Evolutionary conservation across 2,113 vertebrate genomes (phyloP).

Genomic region (Podarcis raffonei): DNA sequence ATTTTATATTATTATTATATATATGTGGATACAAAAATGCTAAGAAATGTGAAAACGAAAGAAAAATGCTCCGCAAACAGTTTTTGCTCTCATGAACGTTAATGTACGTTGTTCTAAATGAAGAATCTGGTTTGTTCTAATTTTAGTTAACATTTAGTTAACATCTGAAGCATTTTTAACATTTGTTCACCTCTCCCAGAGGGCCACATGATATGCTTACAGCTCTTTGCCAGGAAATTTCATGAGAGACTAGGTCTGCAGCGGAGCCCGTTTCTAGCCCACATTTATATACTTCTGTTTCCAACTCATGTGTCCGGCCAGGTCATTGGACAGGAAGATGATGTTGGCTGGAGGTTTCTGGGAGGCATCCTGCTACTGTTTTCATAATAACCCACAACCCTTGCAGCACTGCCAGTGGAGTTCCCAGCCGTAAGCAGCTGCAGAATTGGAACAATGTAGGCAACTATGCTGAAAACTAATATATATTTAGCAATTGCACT

Average conservation of each 20-base stretch:
- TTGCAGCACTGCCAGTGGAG: constrained; percentile 32
- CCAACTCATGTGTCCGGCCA: constrained; percentile 33
- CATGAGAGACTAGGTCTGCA: constrained; percentile 16
- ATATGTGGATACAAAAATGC: neutral
- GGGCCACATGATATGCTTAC: accelerated
- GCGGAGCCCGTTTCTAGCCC: constrained; percentile 14
- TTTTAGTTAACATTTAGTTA: neutral
- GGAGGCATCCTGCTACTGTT: constrained; percentile 32
- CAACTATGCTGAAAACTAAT: neutral
- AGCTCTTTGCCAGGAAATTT: neutral
- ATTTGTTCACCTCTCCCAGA: neutral
- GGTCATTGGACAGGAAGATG: constrained; percentile 17
- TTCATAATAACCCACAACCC: constrained; percentile 52
- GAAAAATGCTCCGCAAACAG: neutral
- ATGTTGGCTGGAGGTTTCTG: constrained; percentile 20
- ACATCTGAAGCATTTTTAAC: too few species aligned
- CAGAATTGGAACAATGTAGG: constrained; percentile 32
- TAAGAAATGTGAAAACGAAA: constrained; percentile 19
- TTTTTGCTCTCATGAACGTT: neutral
- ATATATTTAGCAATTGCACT: neutral
- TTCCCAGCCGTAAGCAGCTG: constrained; percentile 47
- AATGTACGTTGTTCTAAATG: constrained; percentile 2
- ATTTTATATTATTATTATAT: neutral
- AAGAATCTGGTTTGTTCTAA: neutral
- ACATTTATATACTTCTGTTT: constrained; percentile 15